Evolutionary conservation across 1,140 invertebrate species (phyloP), one percentile per base, ranked within the genome.

Genomic region (Steinernema feltiae): DNA sequence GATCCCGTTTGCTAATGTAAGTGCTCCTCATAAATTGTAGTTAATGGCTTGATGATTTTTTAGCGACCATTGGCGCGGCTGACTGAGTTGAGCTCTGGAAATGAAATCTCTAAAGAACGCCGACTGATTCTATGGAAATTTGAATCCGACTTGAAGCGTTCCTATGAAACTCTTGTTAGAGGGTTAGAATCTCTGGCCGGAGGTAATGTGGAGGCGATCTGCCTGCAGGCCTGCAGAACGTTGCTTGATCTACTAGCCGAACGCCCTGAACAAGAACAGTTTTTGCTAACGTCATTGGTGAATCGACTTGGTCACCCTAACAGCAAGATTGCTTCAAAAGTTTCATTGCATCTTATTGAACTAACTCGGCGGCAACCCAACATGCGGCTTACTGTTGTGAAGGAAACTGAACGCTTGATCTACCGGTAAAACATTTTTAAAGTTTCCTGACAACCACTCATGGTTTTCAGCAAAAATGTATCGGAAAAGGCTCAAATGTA

Each of bases 51-150:
- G 12, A 63, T 12, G 41, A 46, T 46, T n/a, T 63, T 63, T 63
- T 27, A 63, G 53, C 53, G 53, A 15, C 53, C 53, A 7, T 27
- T 63, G 53, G 53, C 53, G 7, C 53, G 15, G 24, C 24, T 63
- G 53, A 27, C 7, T 21, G 24, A 63, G 24, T 27, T 63, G 53
- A 63, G 53, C 53, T 63, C 53, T 12, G 53, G 53, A 12, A 63
- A 63, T 21, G 53, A 63, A 12, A 27, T 63, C 24, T 7, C 53
- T 21, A 63, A 63, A 27, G 53, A 63, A 27, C 7, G 24, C 7
- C 15, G 53, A 21, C 53, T 63, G 53, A 63, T 63, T 63, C 53
- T 63, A 21, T 63, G 53, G 53, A 63, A 63, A 21, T 63, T 63
- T 27, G 53, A 63, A 21, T 63, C 53, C 12, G 53, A 63, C 53